These are phyloP conservation scores for Gymnobelideus leadbeateri DNA, from an alignment of 2,113 vertebrate genomes.

Conservation along the genomic window DNA sequence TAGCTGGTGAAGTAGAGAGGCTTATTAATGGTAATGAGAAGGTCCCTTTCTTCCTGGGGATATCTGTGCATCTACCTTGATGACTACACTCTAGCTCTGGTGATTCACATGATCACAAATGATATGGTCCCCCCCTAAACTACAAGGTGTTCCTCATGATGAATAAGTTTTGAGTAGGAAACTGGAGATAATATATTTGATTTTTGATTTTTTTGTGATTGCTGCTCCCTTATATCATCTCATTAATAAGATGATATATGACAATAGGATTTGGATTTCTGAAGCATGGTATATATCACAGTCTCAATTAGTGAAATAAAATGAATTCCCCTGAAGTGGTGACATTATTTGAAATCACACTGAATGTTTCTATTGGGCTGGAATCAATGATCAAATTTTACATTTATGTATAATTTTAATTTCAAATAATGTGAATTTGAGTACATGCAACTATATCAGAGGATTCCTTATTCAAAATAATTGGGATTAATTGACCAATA, in stretches of 20 bases:
- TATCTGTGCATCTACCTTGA: background rate
- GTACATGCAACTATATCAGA: background rate
- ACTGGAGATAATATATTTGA: background rate
- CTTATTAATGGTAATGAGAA: background rate
- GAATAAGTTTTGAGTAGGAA: background rate
- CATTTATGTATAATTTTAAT: background rate
- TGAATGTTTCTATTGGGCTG: background rate
- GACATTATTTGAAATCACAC: background rate
- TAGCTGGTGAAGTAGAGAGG: background rate
- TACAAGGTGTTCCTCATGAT: background rate
- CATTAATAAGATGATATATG: background rate
- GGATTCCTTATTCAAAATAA: background rate
- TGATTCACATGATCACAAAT: background rate
- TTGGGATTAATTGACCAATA: background rate
- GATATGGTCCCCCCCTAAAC: background rate
- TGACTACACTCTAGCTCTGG: background rate
- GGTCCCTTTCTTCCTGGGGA: background rate
- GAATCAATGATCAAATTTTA: background rate
- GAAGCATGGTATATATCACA: background rate
- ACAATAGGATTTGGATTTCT: background rate
- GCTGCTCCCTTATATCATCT: background rate
- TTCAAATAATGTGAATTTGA: background rate
- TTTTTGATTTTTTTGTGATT: no score
- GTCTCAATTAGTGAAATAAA: background rate
- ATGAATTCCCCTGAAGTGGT: background rate